phyloP scores from a whole-genome alignment of 2,113 vertebrate species.

The Microcebus tavaratra region DNA sequence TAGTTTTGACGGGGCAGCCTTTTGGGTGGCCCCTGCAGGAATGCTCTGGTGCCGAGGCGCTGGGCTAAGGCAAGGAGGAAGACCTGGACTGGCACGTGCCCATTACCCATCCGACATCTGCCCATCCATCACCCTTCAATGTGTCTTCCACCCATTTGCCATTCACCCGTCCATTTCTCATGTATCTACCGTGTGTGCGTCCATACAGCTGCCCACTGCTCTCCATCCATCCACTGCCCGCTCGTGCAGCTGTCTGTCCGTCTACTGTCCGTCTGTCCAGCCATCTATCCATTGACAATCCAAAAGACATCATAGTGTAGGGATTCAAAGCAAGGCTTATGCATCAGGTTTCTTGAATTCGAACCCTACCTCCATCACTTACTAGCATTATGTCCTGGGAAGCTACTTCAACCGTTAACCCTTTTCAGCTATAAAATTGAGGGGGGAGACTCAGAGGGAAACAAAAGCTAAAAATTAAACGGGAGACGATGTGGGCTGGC shows the following conservation, averaged over 20 bases:
- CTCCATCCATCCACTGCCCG: too few relatives aligned
- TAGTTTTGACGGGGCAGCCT: background rate
- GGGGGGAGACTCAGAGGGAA: background rate
- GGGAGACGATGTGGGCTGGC: background rate
- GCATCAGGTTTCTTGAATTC: background rate
- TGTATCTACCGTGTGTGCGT: background rate
- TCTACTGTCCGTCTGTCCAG: background rate
- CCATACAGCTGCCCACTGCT: too few relatives aligned
- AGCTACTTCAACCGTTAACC: background rate
- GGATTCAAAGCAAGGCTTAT: background rate
- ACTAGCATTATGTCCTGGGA: background rate
- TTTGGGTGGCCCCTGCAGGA: background rate
- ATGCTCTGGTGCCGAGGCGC: background rate
- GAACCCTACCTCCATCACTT: background rate
- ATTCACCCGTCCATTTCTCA: fast-evolving
- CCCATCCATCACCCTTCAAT: too few relatives aligned
- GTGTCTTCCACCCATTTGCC: background rate
- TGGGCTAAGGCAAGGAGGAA: background rate
- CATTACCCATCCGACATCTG: background rate
- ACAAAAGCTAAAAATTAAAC: background rate
- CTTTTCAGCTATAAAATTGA: background rate
- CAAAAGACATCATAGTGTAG: background rate
- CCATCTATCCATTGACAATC: background rate
- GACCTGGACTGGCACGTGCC: background rate
- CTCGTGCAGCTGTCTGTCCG: background rate